Evolutionary conservation across 2,888 invertebrate genomes (phyloP).

Genomic region (Leptinotarsa rubiginosa): DNA sequence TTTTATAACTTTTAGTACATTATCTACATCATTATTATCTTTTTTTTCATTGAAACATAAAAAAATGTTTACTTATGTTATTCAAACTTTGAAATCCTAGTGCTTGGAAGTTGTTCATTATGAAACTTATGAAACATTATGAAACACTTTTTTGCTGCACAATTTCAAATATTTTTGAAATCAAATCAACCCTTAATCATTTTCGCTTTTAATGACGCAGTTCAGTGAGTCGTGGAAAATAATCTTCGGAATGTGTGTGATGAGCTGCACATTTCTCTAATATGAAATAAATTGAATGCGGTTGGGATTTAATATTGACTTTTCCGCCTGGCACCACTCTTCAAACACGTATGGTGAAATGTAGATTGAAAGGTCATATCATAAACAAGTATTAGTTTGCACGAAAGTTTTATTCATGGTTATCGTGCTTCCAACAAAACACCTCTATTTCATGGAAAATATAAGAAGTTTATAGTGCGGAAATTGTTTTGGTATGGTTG

Average conservation of each 20-base stretch:
- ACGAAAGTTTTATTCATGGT: conserved; percentile 6
- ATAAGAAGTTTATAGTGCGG: background rate
- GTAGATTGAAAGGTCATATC: background rate
- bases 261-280: background rate
- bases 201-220: background rate
- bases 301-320: background rate
- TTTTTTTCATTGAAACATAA: too few species aligned
- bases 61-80: too few species aligned
- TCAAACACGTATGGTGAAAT: background rate
- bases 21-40: too few species aligned
- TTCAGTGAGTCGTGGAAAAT: background rate
- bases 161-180: too few species aligned
- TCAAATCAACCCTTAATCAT: background rate
- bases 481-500: background rate
- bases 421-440: background rate
- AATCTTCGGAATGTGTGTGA: background rate
- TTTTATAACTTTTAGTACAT: too few species aligned
- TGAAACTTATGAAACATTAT: too few species aligned
- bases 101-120: too few species aligned
- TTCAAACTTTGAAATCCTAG: too few species aligned
- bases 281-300: conserved; percentile 4
- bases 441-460: background rate
- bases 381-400: background rate
- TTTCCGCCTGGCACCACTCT: background rate
- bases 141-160: too few species aligned